Base-by-base conservation (phyloP, 2,113 vertebrate genomes). In the Regulus satrapa region DNA sequence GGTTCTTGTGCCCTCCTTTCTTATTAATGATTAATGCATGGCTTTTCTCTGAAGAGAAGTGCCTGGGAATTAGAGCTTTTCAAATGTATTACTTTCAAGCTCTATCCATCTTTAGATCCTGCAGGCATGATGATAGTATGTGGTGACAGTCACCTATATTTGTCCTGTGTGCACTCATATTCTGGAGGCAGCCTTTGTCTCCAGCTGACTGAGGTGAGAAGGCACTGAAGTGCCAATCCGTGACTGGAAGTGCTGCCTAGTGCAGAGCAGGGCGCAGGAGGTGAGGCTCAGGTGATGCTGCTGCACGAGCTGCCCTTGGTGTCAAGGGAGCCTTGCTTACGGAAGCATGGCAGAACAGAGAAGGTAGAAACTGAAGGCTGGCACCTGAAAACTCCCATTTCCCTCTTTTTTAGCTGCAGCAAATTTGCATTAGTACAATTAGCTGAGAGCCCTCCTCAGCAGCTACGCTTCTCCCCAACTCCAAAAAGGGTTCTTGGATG, bases 51-150 rank as follows among this genome's bases (percentile, higher is more conserved):
- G 49, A 93, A 92, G 94, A 87, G 77, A 74, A 92, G 82, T 88
- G 78, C 55, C 69, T 95, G 94, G 86, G 85, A 94, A 82, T 96
- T 95, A 64, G 92, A 88, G 81, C 87, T 84, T 97, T 97, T 48
- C 2, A 51, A 85, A 80, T 83, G 76, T 89, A 90, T 97, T 97
- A 69, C 74, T 68, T 82, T 89, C 48, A 93, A 72, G 81, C 54
- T 84, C 69, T 92, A 63, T 75, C 86, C 77, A 41, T 62, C 67
- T 94, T 56, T 34, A 61, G 62, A 76, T 96, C 81, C 89, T 88
- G 48, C 59, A 84, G 92, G 81, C 85, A 63, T 76, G 64, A 15
- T 82, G 45, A n/a, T 31, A 34, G 55, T 85, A 6, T 73, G 55
- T 83, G 80, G 71, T 85, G 89, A 40, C 72, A 78, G 81, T 71